Evolutionary conservation across 2,797 vertebrate genomes (phyloP).

Genomic region (Tapera naevia): DNA sequence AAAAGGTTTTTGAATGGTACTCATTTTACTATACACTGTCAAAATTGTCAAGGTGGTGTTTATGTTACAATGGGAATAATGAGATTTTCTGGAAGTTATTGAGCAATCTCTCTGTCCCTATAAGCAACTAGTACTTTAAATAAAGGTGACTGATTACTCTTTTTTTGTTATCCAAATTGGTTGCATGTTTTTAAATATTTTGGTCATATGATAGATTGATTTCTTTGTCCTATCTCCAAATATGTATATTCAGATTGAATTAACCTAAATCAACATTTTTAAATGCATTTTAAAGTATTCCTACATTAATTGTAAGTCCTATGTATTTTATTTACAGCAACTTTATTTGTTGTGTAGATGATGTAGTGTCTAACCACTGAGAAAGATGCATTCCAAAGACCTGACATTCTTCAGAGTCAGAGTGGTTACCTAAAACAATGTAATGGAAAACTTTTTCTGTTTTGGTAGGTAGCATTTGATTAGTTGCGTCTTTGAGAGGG

Average conservation of each 20-base stretch:
- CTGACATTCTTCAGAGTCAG: neutral
- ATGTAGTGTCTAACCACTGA: neutral
- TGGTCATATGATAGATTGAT: neutral
- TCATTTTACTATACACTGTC: neutral
- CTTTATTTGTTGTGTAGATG: neutral
- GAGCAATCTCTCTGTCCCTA: neutral
- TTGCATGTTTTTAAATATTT: conserved; percentile 2
- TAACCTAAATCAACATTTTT: neutral
- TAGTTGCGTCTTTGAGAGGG: neutral
- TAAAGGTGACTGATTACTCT: neutral
- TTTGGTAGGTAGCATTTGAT: neutral
- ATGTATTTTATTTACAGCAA: neutral
- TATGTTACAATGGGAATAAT: neutral
- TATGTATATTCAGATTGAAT: neutral
- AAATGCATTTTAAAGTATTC: neutral
- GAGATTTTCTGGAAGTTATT: neutral
- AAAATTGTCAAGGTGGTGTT: neutral
- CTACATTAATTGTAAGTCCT: neutral
- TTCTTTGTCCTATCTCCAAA: neutral
- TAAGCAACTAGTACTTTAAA: neutral
- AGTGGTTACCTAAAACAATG: neutral
- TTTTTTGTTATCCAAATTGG: neutral
- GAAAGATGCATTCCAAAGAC: neutral
- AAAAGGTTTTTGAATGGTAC: neutral
- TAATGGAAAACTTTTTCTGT: neutral